Percentiles rank a stretch among this genome's conserved stretches.
Conservation (phyloP, 2,113 vertebrate species). For the Thymallus thymallus region DNA sequence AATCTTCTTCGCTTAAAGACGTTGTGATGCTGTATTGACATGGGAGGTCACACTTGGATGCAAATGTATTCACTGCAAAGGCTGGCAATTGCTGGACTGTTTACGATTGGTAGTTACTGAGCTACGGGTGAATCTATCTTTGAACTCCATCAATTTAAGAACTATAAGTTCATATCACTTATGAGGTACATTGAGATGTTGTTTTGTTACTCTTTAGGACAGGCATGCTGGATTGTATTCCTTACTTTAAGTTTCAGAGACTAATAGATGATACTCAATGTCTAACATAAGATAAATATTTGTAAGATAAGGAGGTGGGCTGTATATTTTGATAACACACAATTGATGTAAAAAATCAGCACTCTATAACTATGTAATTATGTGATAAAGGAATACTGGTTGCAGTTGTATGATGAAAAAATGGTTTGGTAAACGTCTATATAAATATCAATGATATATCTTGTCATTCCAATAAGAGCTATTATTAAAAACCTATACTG, state of each 20-base stretch:
- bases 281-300: background rate
- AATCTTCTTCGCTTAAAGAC: slow-evolving; percentile 13
- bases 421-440: background rate
- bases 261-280: background rate
- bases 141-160: background rate
- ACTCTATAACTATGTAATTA: background rate
- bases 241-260: background rate
- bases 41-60: slow-evolving; percentile 5
- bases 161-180: background rate
- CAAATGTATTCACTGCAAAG: slow-evolving; percentile 6
- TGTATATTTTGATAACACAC: slow-evolving; percentile 12
- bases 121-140: background rate
- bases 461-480: background rate
- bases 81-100: background rate
- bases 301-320: background rate
- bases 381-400: background rate
- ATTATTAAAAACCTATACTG: background rate
- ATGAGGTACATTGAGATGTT: background rate
- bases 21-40: slow-evolving; percentile 12
- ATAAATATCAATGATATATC: background rate
- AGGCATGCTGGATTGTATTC: too few species aligned
- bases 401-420: background rate
- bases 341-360: background rate
- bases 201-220: background rate
- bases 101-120: background rate